These are phyloP conservation scores for Premnoplex brunnescens DNA, from an alignment of 2,797 vertebrate species.

Conservation along the genomic window DNA sequence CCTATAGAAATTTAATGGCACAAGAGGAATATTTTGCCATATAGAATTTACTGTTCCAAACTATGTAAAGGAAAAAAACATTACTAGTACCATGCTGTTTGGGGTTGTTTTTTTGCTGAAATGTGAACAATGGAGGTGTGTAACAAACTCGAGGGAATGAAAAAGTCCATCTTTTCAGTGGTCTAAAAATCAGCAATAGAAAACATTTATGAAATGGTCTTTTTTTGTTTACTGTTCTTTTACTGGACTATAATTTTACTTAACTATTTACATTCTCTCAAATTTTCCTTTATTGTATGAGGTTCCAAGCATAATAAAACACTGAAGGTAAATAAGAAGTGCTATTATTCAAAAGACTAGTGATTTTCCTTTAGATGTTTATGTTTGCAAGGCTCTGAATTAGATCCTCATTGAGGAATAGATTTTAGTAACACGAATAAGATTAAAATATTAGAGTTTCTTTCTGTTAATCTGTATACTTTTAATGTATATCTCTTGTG, in stretches of 20 bases:
- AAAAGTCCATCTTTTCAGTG: not conserved
- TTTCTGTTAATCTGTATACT: not conserved
- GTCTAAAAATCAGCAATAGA: not conserved
- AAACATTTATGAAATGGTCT: not conserved
- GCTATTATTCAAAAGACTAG: not conserved
- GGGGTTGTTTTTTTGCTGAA: not conserved
- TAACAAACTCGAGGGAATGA: not conserved
- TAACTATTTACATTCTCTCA: not conserved
- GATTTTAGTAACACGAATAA: not conserved
- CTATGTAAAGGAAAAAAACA: not conserved
- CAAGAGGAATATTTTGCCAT: not conserved
- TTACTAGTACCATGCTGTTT: not conserved
- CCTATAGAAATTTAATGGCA: not conserved
- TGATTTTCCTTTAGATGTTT: not conserved
- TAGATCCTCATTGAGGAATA: not conserved
- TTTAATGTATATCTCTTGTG: not conserved
- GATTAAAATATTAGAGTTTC: not conserved
- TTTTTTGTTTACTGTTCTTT: not conserved
- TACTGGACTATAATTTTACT: not conserved
- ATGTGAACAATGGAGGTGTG: not conserved
- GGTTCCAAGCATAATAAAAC: not conserved
- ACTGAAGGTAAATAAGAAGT: not conserved
- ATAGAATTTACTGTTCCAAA: not conserved
- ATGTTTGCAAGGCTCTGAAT: not conserved
- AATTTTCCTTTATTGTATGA: not conserved